Evolutionary conservation across 2,797 vertebrate genomes (phyloP).

Genomic region (Graptemys geographica): DNA sequence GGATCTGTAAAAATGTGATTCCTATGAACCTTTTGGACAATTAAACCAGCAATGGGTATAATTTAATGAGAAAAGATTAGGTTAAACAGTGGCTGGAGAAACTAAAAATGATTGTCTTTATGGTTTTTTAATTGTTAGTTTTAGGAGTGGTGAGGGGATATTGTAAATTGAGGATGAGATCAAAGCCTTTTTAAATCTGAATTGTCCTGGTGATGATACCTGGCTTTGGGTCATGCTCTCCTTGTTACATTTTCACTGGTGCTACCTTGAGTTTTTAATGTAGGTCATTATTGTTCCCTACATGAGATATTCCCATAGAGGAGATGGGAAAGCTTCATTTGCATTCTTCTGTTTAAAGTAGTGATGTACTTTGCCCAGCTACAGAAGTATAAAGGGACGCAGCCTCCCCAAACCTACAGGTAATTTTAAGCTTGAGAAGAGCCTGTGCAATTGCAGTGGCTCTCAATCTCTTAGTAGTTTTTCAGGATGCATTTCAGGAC

Average conservation of each 20-base stretch:
- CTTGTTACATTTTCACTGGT: neutral
- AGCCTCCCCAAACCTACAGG: neutral
- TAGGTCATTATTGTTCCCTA: neutral
- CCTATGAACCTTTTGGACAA: neutral
- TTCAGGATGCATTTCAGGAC: neutral
- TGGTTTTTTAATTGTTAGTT: neutral
- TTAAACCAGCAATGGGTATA: neutral
- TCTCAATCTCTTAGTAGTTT: neutral
- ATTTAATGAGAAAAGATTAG: neutral
- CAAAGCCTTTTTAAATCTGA: fast-evolving
- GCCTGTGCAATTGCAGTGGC: neutral
- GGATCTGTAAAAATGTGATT: neutral
- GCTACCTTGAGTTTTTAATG: neutral
- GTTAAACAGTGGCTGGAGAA: neutral
- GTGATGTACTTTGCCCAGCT: neutral
- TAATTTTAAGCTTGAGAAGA: fast-evolving
- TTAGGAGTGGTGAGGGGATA: neutral
- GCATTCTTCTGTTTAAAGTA: neutral
- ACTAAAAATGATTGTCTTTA: neutral
- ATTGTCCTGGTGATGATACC: fast-evolving
- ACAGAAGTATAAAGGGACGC: neutral
- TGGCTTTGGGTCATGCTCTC: fast-evolving
- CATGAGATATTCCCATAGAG: fast-evolving
- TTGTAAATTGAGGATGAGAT: neutral
- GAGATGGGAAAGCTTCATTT: neutral